Base-by-base conservation (phyloP, 2,797 vertebrate genomes). In the Eulemur mongoz region DNA sequence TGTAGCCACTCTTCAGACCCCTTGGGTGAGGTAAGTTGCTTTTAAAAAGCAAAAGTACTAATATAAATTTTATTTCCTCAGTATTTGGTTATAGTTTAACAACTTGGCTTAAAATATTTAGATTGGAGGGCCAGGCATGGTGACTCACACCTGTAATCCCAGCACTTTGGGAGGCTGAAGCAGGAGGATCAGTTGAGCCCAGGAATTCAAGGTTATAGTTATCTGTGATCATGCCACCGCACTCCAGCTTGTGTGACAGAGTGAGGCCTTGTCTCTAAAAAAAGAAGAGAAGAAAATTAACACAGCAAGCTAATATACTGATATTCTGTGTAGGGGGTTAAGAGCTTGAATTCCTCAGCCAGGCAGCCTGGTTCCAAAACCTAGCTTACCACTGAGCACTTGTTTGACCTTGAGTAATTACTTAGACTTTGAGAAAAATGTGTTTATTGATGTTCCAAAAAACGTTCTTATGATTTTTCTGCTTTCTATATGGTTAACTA, bases 31-130 rank as follows among this genome's bases (percentile, higher is more conserved):
- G 61, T 54, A 89, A 86, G 23, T 5, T 73, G 70, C 32, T 94
- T 91, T 95, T 89, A 67, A 73, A 67, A 86, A 94, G n/a, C 65
- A 95, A 94, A 38, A 90, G 25, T 61, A 83, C 54, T 54, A 43
- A 87, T 80, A 79, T 73, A 61, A 89, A 84, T 83, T 94, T 22
- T 89, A 73, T 91, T 88, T 94, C n/a, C 45, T 45, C 67, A 75
- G 38, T 45, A 59, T 70, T 89, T 94, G 54, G 5, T 70, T 78
- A 23, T 70, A 88, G 50, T 18, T 50, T 82, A 83, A 52, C 27
- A 65, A 52, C 27, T 82, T 87, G 40, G 35, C 82, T 95, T 75
- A 81, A 93, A 89, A 81, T 90, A 83, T 89, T 73, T 95, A 65
- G 17, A 70, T 81, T 95, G 52, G 43, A 65, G 32, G 61, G 15